A percentile compares a stretch with the other conserved stretches of the same genome.
Evolutionary conservation across 37 sponge, comb jelly and placozoan genomes (phyloP).

Genomic region (Lycopodina hypogea): DNA sequence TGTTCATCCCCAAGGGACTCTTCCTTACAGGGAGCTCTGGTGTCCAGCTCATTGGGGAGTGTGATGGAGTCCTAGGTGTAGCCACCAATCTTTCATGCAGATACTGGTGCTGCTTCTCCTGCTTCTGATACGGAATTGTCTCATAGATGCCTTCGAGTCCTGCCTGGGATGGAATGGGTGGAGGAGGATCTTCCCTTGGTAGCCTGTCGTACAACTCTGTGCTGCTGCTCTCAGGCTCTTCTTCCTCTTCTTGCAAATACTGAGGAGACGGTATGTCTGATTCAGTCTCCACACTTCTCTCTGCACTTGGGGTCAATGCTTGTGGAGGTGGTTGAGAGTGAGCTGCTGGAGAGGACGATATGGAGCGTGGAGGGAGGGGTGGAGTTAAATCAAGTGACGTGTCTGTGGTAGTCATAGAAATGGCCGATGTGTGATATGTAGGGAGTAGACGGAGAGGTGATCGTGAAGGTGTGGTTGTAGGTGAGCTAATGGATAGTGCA

Average conservation of each 20-base stretch:
- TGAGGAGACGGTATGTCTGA: not conserved
- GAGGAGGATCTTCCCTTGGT: not conserved
- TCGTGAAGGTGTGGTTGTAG: not conserved
- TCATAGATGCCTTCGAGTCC: constrained; percentile 9
- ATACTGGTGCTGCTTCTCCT: not conserved
- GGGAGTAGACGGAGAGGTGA: not conserved
- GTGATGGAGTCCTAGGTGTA: not conserved
- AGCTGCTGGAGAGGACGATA: not conserved
- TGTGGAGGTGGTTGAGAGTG: not conserved
- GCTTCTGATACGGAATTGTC: not conserved
- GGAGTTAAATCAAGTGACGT: not conserved
- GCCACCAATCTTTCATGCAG: not conserved
- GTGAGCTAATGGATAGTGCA: not conserved
- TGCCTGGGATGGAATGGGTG: constrained; percentile 6
- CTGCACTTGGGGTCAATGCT: not conserved
- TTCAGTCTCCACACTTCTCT: not conserved
- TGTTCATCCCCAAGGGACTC: not conserved
- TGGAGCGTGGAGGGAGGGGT: not conserved
- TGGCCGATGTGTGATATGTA: not conserved
- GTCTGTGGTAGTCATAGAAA: not conserved
- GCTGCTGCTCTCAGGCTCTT: constrained; percentile 1
- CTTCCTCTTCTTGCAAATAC: not conserved
- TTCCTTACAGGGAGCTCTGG: constrained; percentile 8
- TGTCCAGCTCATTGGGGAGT: not conserved
- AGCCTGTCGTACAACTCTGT: constrained; percentile 10